phyloP scores from a whole-genome alignment of 2,113 vertebrate genomes.

The Sylvilagus bachmani region DNA sequence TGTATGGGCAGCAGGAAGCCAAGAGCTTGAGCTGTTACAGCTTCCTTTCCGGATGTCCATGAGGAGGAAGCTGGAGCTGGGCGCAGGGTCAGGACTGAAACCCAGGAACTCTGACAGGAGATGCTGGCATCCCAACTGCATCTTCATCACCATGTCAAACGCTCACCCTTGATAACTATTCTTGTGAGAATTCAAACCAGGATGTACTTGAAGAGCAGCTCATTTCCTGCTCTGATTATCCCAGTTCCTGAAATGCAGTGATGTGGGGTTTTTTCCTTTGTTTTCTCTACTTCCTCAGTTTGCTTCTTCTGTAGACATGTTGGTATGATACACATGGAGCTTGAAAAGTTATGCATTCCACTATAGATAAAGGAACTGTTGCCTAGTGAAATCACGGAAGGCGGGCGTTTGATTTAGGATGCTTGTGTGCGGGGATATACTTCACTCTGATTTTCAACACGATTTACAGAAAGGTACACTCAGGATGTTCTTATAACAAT shows the following conservation, averaged over 20 bases:
- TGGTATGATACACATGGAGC: not conserved
- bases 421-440: not conserved
- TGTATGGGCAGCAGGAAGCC: no score
- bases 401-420: not conserved
- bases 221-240: not conserved
- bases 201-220: not conserved
- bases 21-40: no score
- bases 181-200: conserved; percentile 22
- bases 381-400: not conserved
- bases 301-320: not conserved
- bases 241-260: not conserved
- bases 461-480: not conserved
- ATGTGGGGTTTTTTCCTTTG: not conserved
- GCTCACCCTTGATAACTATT: not conserved
- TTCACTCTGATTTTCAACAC: not conserved
- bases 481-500: not conserved
- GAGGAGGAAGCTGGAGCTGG: no score
- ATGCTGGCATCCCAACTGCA: no score
- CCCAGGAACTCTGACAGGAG: no score
- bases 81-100: no score
- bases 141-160: no score
- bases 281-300: not conserved
- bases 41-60: no score
- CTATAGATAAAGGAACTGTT: not conserved
- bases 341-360: not conserved